These are phyloP conservation scores for Sanderia malayensis DNA, from an alignment of 30 jellyfish, hydroid and myxozoan genomes.

Conservation along the genomic window DNA sequence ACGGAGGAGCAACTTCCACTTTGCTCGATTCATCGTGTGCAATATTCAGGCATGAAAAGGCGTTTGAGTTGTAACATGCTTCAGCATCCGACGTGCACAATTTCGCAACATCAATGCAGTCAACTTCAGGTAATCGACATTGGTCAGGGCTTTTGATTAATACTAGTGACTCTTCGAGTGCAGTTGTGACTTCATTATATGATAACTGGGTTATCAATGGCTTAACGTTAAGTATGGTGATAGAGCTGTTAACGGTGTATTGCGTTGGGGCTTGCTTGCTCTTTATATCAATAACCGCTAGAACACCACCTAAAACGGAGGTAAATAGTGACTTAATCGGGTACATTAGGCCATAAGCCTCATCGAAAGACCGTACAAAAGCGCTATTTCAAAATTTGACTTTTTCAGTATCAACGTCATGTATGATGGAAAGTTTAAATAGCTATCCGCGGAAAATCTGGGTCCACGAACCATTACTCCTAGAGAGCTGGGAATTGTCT, in stretches of 20 bases:
- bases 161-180: not conserved
- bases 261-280: conserved; percentile 12
- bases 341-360: no score
- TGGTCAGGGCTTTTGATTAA: not conserved
- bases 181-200: conserved; percentile 3
- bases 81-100: not conserved
- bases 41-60: conserved; percentile 18
- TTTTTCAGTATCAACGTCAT: no score
- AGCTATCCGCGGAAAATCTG: no score
- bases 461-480: no score
- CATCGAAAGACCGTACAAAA: no score
- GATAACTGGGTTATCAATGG: conserved; percentile 10
- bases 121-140: not conserved
- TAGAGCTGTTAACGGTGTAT: conserved; percentile 3
- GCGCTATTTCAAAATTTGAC: no score
- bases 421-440: no score
- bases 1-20: conserved; percentile 14
- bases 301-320: conserved; percentile 31
- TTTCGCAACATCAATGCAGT: not conserved
- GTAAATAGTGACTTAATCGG: no score
- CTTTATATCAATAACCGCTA: conserved; percentile 17
- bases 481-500: no score
- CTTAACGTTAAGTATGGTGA: conserved; percentile 36
- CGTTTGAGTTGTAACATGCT: not conserved
- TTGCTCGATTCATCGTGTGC: not conserved